Percentiles rank a stretch among this genome's conserved stretches.
These are phyloP conservation scores for Drosophila persimilis DNA, from an alignment of 1,140 invertebrate genomes.

Conservation along the genomic window DNA sequence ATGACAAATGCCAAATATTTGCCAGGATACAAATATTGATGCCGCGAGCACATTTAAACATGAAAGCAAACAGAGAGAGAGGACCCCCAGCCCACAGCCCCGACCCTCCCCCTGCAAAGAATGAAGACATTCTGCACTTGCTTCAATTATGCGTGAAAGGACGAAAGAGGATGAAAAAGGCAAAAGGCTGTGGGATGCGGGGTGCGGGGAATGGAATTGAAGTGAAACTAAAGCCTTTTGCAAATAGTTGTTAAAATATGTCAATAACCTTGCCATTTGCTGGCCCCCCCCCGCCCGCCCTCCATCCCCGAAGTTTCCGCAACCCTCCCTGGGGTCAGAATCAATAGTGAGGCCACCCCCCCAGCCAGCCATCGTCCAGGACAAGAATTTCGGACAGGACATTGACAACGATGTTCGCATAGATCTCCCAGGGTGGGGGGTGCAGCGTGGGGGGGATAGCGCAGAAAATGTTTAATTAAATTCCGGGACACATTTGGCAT, in stretches of 20 bases:
- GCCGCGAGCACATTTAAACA: constrained; percentile 71
- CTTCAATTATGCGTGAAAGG: constrained; percentile 69
- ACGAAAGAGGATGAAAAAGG: background rate
- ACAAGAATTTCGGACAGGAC: constrained; percentile 59
- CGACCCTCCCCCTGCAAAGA: constrained; percentile 1
- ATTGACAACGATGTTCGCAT: constrained; percentile 25
- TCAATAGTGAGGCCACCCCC: constrained; percentile 45
- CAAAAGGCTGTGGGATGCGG: background rate
- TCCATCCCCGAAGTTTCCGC: too few species aligned
- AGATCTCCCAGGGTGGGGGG: constrained; percentile 8
- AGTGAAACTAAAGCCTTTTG: constrained; percentile 80
- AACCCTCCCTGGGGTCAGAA: constrained; percentile 24
- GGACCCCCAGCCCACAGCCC: background rate
- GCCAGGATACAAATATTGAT: constrained; percentile 75
- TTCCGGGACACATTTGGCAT: constrained; percentile 80
- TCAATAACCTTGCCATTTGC: constrained; percentile 73
- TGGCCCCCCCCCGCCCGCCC: constrained; percentile 8
- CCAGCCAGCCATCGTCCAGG: constrained; percentile 34
- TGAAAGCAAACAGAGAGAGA: constrained; percentile 52
- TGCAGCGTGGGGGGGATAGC: constrained; percentile 25
- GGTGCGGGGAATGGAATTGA: constrained; percentile 57
- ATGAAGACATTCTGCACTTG: constrained; percentile 79
- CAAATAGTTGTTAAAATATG: constrained; percentile 81
- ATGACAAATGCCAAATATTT: constrained; percentile 76
- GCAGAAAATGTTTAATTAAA: constrained; percentile 81